Evolutionary conservation across 2,113 vertebrate species (phyloP), one percentile per base, ranked within the genome.

Genomic region (Oryctolagus cuniculus): DNA sequence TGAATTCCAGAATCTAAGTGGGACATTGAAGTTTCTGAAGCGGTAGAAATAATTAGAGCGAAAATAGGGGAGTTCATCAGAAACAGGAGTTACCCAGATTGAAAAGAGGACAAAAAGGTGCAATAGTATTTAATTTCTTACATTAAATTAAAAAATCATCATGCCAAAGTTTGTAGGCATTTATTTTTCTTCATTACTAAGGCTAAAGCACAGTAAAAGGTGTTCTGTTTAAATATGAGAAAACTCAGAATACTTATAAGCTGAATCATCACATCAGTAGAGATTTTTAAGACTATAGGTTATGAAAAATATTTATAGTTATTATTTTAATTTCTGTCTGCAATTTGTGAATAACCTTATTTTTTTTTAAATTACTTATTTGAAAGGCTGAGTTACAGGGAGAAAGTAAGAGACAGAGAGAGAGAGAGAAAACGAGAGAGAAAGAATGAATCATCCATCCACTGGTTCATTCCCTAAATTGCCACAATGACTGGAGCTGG

Each of bases 181-280:
- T 93, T 73, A 77, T 89, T 73, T 93, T 81, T 80, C n/a, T 86
- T 21, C 10, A 70, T 94, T 73, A 67, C n/a, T 73, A 38, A 93
- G 27, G 83, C 36, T 38, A 83, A 80, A 51, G 44, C 44, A 94
- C 31, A 93, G 11, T 88, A 70, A 78, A 64, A 72, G 6, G 15
- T 34, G 2, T 8, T 81, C 6, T 44, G 5, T 78, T 90, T 88
- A 66, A 78, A 86, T 74, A 36, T 19, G 7, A 90, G 24, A 89
- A 88, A 87, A 73, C 44, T 70, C 8, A 79, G 25, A 72, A 49
- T 38, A 75, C 24, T 84, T 91, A 70, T 10, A 49, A 91, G 19
- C 17, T 75, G 5, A 6, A 44, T 2, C 21, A 69, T 92, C 25
- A 69, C 75, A 12, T 72, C 24, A 64, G 49, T 34, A 31, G 67